A percentile compares a stretch with the other conserved stretches of the same genome.
phyloP scores from a whole-genome alignment of 2,797 vertebrate species.

The Sebastes iracundus region DNA sequence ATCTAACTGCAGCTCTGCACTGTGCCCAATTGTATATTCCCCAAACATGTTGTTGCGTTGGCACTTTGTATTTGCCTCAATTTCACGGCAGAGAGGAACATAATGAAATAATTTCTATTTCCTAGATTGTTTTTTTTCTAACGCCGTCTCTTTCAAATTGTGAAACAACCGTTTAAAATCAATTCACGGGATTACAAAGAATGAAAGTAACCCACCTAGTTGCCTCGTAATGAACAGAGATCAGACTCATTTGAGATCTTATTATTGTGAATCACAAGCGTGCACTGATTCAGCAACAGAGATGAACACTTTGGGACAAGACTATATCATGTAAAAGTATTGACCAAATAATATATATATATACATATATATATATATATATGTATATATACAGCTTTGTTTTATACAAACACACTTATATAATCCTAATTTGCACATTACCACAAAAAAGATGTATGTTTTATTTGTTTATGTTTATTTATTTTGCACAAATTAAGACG shows the following conservation, averaged over 20 bases:
- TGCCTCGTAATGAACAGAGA: conserved; percentile 32
- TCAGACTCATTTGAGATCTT: conserved; percentile 5
- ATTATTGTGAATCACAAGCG: conserved; percentile 29
- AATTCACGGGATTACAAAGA: conserved; percentile 39
- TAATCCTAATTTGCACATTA: background rate
- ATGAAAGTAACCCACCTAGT: conserved; percentile 13
- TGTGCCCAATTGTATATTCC: background rate
- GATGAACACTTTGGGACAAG: background rate
- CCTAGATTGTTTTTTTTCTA: conserved; percentile 37
- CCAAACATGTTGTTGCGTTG: background rate
- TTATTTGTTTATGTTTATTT: no score
- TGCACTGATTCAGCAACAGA: background rate
- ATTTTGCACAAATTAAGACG: no score
- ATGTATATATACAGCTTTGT: background rate
- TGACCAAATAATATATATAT: background rate
- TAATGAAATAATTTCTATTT: conserved; percentile 48
- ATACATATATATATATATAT: background rate
- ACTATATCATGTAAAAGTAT: background rate
- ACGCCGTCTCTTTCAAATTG: conserved; percentile 20
- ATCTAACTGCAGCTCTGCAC: background rate
- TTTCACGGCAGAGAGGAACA: conserved; percentile 52
- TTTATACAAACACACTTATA: background rate
- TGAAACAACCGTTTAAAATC: conserved; percentile 49
- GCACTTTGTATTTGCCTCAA: conserved; percentile 21
- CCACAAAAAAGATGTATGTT: no score